Evolutionary conservation across 2,888 invertebrate species (phyloP), one percentile per base, ranked within the genome.

Genomic region (Prostheceraeus crozeri): DNA sequence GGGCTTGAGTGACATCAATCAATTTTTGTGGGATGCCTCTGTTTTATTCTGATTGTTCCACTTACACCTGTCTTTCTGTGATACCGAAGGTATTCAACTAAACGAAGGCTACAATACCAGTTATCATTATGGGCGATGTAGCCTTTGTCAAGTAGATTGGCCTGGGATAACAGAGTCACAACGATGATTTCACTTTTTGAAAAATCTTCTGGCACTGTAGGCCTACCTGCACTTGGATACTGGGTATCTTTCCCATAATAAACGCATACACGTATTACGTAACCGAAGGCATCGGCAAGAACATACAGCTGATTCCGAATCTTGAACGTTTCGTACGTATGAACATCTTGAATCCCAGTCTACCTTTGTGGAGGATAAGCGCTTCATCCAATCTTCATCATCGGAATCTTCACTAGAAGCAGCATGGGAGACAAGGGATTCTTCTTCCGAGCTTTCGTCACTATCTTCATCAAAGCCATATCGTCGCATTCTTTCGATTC

Each of bases 1-100:
- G 48, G 27, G 27, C 48, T 30, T 48, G 48, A 10, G 25, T 21
- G 8, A 48, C 48, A 48, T 10, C n/a, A 25, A 28, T 48, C 48
- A 48, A 48, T 28, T 48, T 48, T 30, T 48, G 48, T 48, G 48
- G 25, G 48, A 48, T 48, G 27, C 48, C 48, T 48, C 23, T 23
- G 48, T 48, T n/a, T 48, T 30, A 48, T 48, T 30, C 48, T 48
- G 25, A 48, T 48, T n/a, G 48, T 48, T 23, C 48, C 48, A 25
- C 19, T 23, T 48, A 48, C 48, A 28, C 48, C 48, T 48, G 48
- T 48, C 23, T 48, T 48, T 23, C 48, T 11, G 27, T 48, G 48
- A 6, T 48, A 48, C 27, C 28, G 27, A 30, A 48, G 48, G 27
- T 48, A 48, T 30, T 48, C 23, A 28, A 48, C 48, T 14, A 48